These are phyloP conservation scores for Hemistola chrysoprasaria DNA, from an alignment of 2,888 invertebrate genomes.

Conservation along the genomic window DNA sequence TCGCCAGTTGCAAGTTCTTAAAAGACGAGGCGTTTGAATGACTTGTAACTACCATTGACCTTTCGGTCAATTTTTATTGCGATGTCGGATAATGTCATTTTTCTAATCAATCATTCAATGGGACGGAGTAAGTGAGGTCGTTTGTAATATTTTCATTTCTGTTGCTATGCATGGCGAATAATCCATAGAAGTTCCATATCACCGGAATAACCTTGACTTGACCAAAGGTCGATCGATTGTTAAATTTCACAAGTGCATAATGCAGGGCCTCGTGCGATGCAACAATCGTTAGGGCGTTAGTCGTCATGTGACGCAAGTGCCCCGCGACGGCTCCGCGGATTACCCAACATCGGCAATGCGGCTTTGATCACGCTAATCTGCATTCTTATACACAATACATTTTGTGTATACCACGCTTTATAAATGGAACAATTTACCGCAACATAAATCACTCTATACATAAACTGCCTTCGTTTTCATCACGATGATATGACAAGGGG, in stretches of 20 bases:
- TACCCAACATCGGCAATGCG: slow-evolving; percentile 65
- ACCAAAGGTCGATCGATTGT: slow-evolving; percentile 43
- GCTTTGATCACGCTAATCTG: slow-evolving; percentile 60
- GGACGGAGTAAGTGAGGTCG: slow-evolving; percentile 13
- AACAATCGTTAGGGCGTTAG: slow-evolving; percentile 21
- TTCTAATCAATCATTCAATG: slow-evolving; percentile 22
- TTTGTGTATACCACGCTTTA: too few relatives aligned
- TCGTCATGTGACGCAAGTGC: slow-evolving; percentile 39
- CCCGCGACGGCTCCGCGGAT: slow-evolving; percentile 44
- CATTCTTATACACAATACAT: slow-evolving; percentile 39
- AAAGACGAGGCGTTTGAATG: slow-evolving; percentile 25
- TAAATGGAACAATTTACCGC: too few relatives aligned
- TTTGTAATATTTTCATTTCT: slow-evolving; percentile 13
- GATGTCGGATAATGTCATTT: slow-evolving; percentile 12
- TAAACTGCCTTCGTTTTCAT: slow-evolving; percentile 13
- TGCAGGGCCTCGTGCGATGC: slow-evolving; percentile 39
- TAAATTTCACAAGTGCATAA: slow-evolving; percentile 43
- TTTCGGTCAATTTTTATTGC: slow-evolving; percentile 24
- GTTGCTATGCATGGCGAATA: slow-evolving; percentile 2
- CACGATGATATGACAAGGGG: slow-evolving; percentile 1
- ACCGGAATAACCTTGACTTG: slow-evolving; percentile 34
- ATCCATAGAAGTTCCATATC: slow-evolving; percentile 26
- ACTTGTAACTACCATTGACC: slow-evolving; percentile 23
- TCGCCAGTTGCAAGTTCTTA: slow-evolving; percentile 19
- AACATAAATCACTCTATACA: not conserved